A percentile compares a stretch with the other conserved stretches of the same genome.
phyloP scores from a whole-genome alignment of 1,140 invertebrate species.

The Ctenoplectra terminalis region DNA sequence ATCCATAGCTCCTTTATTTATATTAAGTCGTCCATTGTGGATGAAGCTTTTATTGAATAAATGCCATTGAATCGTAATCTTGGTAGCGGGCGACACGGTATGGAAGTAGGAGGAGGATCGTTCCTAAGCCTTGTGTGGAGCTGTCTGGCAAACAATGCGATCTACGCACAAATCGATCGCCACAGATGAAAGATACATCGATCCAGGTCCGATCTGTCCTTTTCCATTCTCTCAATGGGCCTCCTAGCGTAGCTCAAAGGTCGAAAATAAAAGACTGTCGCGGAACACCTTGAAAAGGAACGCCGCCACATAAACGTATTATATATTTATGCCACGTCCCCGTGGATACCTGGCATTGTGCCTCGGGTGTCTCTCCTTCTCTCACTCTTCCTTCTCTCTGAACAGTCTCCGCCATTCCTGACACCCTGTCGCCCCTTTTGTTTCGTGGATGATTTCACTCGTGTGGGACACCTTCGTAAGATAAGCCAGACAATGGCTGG shows the following conservation, averaged over 20 bases:
- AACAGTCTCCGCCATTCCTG: constrained; percentile 53
- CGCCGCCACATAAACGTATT: constrained; percentile 58
- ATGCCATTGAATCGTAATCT: constrained; percentile 43
- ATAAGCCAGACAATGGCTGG: constrained; percentile 66
- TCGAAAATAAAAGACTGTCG: constrained; percentile 67
- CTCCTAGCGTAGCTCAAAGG: constrained; percentile 43
- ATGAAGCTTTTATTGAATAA: constrained; percentile 18
- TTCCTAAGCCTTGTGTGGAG: constrained; percentile 36
- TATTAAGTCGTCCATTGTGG: constrained; percentile 28
- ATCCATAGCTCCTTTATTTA: constrained; percentile 14
- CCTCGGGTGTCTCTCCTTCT: neutral
- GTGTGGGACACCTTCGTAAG: constrained; percentile 62
- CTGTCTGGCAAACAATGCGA: constrained; percentile 47
- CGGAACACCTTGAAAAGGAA: constrained; percentile 54
- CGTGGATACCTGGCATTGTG: constrained; percentile 67
- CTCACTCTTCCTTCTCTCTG: neutral
- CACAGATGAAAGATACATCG: constrained; percentile 47
- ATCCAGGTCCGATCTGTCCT: constrained; percentile 36
- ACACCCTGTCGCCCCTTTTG: constrained; percentile 61
- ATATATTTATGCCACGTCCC: constrained; percentile 65
- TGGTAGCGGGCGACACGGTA: constrained; percentile 32
- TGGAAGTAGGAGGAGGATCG: constrained; percentile 49
- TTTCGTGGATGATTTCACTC: constrained; percentile 69
- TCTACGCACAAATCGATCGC: constrained; percentile 52
- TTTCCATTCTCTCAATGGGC: constrained; percentile 34